Evolutionary conservation across 2,888 invertebrate genomes (phyloP).

Genomic region (Sussaba pulchella): DNA sequence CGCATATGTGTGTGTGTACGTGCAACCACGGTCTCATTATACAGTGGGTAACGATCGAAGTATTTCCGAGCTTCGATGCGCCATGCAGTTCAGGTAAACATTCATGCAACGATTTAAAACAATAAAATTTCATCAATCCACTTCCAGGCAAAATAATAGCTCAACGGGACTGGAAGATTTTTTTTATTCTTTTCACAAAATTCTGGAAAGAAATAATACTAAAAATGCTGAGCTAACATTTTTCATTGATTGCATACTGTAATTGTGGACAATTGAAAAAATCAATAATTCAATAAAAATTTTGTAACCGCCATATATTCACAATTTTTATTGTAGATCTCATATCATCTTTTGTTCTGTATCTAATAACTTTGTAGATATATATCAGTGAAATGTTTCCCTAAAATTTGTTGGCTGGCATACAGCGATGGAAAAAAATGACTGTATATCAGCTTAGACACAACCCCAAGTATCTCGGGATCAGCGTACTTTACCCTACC

Average conservation of each 20-base stretch:
- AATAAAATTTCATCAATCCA: background rate
- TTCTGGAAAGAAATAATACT: background rate
- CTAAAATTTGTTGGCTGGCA: background rate
- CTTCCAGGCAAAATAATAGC: background rate
- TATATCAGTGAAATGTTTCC: background rate
- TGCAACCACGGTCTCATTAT: conserved; percentile 28
- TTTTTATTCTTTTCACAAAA: background rate
- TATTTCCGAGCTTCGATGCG: background rate
- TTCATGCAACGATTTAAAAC: background rate
- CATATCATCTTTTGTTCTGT: too few relatives aligned
- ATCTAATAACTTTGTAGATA: background rate
- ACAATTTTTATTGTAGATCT: too few relatives aligned
- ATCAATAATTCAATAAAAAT: too few relatives aligned
- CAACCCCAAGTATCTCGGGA: conserved; percentile 14
- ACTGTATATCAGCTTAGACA: conserved; percentile 38
- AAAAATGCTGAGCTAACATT: too few relatives aligned
- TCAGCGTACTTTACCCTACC: conserved; percentile 51
- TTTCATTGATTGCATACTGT: too few relatives aligned
- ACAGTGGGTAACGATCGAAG: conserved; percentile 30
- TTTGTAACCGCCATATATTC: too few relatives aligned
- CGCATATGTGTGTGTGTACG: conserved; percentile 18
- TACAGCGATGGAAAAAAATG: conserved; percentile 28
- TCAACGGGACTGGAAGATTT: background rate
- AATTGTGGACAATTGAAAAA: too few relatives aligned
- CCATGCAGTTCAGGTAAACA: background rate